Evolutionary conservation across 2,113 vertebrate genomes (phyloP).

Genomic region (Okapia johnstoni): DNA sequence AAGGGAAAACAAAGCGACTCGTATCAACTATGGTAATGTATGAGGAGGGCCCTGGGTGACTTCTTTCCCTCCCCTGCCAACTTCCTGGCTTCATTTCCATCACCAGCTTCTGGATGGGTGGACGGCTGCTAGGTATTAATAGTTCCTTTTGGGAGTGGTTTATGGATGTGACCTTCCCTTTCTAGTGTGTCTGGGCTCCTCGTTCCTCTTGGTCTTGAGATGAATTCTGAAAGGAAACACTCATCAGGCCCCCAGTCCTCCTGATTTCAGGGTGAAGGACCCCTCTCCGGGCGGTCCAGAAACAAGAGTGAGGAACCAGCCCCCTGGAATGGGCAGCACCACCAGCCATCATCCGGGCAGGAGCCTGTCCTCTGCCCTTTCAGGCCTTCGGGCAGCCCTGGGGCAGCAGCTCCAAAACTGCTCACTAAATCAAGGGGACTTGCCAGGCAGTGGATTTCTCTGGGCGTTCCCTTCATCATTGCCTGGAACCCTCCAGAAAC

Average conservation of each 20-base stretch:
- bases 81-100: neutral
- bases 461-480: neutral
- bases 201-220: neutral
- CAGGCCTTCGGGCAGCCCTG: neutral
- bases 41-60: accelerated
- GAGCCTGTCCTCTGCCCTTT: neutral
- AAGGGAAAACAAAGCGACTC: neutral
- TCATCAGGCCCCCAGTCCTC: neutral
- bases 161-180: neutral
- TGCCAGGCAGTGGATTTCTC: neutral
- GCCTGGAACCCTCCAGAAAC: neutral
- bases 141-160: neutral
- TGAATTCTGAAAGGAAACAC: neutral
- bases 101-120: neutral
- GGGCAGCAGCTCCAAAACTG: neutral
- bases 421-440: neutral
- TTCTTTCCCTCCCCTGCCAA: accelerated
- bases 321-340: no score
- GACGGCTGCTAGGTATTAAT: accelerated
- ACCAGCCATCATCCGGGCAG: accelerated
- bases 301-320: neutral
- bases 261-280: neutral
- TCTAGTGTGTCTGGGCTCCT: no score
- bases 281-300: neutral
- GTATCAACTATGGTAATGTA: neutral